Percentiles rank a stretch among this genome's conserved stretches.
Evolutionary conservation across 2,113 vertebrate species (phyloP).

Genomic region (Pedetes capensis): DNA sequence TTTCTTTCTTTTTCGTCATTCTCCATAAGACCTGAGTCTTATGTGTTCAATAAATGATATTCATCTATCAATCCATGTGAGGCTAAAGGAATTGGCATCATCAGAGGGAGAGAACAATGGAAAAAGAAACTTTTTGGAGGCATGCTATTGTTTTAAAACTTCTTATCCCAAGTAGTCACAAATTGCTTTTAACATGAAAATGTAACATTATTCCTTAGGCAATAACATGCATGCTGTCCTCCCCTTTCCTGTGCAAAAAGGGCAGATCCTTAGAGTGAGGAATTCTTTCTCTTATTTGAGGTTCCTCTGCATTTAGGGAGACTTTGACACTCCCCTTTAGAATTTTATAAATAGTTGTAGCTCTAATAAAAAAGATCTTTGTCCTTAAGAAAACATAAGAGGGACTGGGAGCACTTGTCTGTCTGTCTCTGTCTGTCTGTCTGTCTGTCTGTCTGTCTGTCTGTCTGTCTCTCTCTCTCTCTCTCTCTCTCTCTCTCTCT

Average conservation of each 20-base stretch:
- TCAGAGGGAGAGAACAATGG: not conserved
- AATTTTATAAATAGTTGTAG: not conserved
- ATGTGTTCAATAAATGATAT: not conserved
- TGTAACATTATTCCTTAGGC: not conserved
- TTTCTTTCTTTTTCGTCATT: not conserved
- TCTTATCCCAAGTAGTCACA: not conserved
- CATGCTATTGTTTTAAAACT: not conserved
- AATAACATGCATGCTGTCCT: not conserved
- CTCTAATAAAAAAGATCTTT: not conserved
- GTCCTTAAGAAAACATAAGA: not conserved
- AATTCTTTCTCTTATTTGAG: not conserved
- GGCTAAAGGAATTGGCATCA: not conserved
- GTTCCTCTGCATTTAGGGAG: not conserved
- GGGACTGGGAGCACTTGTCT: not conserved
- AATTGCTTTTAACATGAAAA: not conserved
- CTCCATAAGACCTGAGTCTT: not conserved
- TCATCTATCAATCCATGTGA: not conserved
- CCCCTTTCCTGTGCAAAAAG: not conserved
- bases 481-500: not conserved
- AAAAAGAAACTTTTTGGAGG: not conserved
- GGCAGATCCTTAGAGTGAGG: not conserved
- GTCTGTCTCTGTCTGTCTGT: not conserved
- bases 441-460: not conserved
- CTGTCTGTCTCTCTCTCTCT: accelerated
- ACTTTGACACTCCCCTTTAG: not conserved